Percentiles rank a stretch among this genome's conserved stretches.
Evolutionary conservation across 2,888 invertebrate species (phyloP).

Genomic region (Lasioglossum zephyrum): DNA sequence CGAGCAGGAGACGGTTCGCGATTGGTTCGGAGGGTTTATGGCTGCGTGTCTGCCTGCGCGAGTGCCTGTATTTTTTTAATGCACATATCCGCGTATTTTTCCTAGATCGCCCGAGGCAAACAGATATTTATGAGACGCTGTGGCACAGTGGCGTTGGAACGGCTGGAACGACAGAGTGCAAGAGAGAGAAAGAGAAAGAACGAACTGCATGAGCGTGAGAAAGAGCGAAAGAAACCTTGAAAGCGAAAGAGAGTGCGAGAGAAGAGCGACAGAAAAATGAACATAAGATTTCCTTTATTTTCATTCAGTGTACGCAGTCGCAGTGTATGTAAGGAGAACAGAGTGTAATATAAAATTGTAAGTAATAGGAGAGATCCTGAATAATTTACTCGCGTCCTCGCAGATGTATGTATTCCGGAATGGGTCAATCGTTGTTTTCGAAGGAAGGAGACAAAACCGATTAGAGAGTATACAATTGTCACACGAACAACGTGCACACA

Average conservation of each 20-base stretch:
- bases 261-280: constrained; percentile 6
- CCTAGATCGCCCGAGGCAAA: constrained; percentile 45
- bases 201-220: not conserved
- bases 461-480: constrained; percentile 13
- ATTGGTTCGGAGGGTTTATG: constrained; percentile 22
- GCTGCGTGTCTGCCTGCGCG: constrained; percentile 59
- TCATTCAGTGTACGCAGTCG: constrained; percentile 44
- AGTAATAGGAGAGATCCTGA: constrained; percentile 73
- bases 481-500: constrained; percentile 8
- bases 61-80: constrained; percentile 59
- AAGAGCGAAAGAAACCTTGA: not conserved
- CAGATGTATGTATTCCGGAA: constrained; percentile 14
- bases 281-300: constrained; percentile 46
- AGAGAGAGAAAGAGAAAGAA: not conserved
- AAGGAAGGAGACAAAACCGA: not conserved
- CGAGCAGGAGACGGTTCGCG: not conserved
- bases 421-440: not conserved
- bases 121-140: constrained; percentile 44
- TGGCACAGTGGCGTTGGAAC: constrained; percentile 15
- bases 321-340: constrained; percentile 46
- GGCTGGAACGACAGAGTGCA: not conserved
- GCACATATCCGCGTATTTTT: constrained; percentile 66
- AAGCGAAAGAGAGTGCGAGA: not conserved
- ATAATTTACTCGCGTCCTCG: constrained; percentile 71
- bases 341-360: constrained; percentile 69